phyloP scores from a whole-genome alignment of 2,797 vertebrate species.

The Sphenodon punctatus region DNA sequence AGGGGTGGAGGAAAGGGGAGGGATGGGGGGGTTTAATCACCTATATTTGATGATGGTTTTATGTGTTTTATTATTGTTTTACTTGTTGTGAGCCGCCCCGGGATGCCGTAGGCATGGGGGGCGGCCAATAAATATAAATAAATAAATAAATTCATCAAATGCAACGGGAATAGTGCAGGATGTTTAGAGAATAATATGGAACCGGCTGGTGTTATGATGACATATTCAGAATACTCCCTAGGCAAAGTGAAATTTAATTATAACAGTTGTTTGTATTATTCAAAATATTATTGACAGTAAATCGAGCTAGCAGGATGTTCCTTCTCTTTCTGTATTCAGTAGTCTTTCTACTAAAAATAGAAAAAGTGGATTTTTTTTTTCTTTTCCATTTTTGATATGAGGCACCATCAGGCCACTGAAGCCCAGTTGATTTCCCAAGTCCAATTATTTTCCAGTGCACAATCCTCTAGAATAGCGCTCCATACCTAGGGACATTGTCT shows the following conservation, averaged over 20 bases:
- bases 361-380: slow-evolving; percentile 78
- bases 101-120: no score
- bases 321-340: slow-evolving; percentile 52
- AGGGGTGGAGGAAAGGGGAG: no score
- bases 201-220: slow-evolving; percentile 44
- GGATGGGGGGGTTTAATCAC: no score
- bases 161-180: slow-evolving; percentile 52
- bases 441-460: slow-evolving; percentile 93
- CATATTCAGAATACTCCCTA: slow-evolving; percentile 62
- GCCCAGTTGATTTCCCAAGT: slow-evolving; percentile 94
- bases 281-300: slow-evolving; percentile 65
- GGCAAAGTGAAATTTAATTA: slow-evolving; percentile 73
- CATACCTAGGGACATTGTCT: slow-evolving; percentile 86
- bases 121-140: no score
- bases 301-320: slow-evolving; percentile 54
- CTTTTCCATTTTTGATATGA: slow-evolving; percentile 70
- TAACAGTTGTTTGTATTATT: slow-evolving; percentile 74
- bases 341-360: slow-evolving; percentile 70
- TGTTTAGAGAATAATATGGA: slow-evolving; percentile 63
- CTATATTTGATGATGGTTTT: no score
- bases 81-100: no score
- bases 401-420: slow-evolving; percentile 86
- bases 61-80: no score
- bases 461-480: slow-evolving; percentile 86
- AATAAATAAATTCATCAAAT: no score